phyloP scores from a whole-genome alignment of 2,797 vertebrate species.

The Gila robusta region DNA sequence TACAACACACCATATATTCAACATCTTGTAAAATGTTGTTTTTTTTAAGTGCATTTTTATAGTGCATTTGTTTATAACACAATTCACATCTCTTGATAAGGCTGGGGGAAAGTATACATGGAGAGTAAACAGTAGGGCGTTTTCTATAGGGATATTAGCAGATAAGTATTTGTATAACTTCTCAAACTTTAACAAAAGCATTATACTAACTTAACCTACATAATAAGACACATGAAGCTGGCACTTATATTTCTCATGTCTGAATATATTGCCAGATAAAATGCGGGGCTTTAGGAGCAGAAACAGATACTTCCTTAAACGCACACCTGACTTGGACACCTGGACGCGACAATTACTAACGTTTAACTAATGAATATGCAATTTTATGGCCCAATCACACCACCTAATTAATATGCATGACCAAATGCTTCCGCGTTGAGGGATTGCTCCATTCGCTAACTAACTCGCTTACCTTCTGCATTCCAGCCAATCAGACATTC shows the following conservation, averaged over 20 bases:
- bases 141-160: too few relatives aligned
- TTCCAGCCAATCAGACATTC: background rate
- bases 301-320: background rate
- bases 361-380: background rate
- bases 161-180: too few relatives aligned
- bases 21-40: background rate
- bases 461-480: background rate
- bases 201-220: background rate
- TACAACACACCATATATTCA: too few relatives aligned
- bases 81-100: too few relatives aligned
- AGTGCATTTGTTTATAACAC: too few relatives aligned
- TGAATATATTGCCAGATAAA: background rate
- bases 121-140: too few relatives aligned
- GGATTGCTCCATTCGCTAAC: background rate
- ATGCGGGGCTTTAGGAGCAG: background rate
- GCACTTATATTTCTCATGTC: background rate
- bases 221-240: background rate
- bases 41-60: too few relatives aligned
- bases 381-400: background rate
- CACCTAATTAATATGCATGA: slow-evolving; percentile 14
- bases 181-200: background rate
- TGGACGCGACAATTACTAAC: background rate
- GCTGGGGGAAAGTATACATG: too few relatives aligned
- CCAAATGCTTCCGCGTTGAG: background rate
- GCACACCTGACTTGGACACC: background rate